Conservation (phyloP, 2,797 vertebrate genomes). For the Peromyscus attwateri region DNA sequence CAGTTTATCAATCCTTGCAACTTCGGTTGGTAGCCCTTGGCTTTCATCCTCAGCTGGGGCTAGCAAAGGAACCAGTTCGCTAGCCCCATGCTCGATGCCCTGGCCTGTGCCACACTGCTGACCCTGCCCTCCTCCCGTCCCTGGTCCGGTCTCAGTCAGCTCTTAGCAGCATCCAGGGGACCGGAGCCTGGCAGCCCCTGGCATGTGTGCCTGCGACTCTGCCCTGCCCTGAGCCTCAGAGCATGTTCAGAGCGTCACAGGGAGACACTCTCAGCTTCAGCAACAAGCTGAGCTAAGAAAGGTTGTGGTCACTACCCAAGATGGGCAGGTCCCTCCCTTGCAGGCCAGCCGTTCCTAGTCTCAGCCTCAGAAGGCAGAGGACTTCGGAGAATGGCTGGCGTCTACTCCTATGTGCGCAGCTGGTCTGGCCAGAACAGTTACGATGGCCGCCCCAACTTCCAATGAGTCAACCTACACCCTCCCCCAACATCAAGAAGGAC, state of each 20-base stretch:
- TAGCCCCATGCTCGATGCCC: neutral
- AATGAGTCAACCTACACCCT: no score
- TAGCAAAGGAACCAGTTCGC: neutral
- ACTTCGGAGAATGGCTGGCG: neutral
- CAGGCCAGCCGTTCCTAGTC: neutral
- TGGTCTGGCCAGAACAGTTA: neutral
- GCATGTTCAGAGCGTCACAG: neutral
- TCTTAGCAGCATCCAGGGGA: neutral
- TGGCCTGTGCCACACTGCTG: accelerated
- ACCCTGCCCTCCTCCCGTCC: neutral
- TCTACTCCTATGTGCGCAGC: accelerated
- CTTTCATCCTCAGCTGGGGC: neutral
- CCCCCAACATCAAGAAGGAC: neutral
- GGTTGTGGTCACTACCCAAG: neutral
- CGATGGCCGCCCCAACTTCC: neutral
- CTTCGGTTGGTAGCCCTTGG: neutral
- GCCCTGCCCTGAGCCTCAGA: neutral
- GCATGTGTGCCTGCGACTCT: accelerated
- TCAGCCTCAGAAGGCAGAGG: neutral
- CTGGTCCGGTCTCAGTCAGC: neutral
- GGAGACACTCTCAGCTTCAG: neutral
- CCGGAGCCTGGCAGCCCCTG: neutral
- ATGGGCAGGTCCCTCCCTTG: neutral
- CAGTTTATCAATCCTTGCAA: neutral
- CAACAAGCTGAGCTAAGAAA: neutral